Conservation (phyloP, 2,113 vertebrate species). For the Ancistrus triradiatus region DNA sequence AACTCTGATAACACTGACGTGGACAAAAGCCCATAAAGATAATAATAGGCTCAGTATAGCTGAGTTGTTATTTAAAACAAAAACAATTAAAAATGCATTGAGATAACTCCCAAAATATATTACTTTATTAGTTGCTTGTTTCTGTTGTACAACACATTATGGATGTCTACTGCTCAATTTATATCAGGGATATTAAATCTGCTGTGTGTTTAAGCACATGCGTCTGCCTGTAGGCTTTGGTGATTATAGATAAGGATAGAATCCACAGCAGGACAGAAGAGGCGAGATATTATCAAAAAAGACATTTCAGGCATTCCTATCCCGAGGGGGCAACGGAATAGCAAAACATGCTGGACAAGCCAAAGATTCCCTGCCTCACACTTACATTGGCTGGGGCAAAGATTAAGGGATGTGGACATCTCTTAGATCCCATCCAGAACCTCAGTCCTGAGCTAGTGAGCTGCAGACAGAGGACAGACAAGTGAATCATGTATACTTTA, state of each 20-base stretch:
- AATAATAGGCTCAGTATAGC: constrained; percentile 15
- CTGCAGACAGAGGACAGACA: constrained; percentile 53
- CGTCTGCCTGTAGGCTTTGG: no score
- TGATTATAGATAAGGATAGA: constrained; percentile 16
- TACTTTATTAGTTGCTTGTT: no score
- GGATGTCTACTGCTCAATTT: no score
- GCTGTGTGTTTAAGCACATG: no score
- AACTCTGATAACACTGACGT: constrained; percentile 21
- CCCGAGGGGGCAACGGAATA: constrained; percentile 15
- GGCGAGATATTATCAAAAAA: constrained; percentile 42
- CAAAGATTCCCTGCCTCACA: constrained; percentile 29
- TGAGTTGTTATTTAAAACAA: no score
- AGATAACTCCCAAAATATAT: no score
- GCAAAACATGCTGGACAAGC: neutral
- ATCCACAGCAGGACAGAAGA: constrained; percentile 35
- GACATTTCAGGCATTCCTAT: constrained; percentile 32
- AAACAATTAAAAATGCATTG: no score
- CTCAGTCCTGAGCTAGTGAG: constrained; percentile 61
- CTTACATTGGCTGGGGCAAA: constrained; percentile 75
- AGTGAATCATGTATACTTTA: constrained; percentile 16
- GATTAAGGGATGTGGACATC: constrained; percentile 71
- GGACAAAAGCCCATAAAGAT: constrained; percentile 21
- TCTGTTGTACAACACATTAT: no score
- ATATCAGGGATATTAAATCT: no score
- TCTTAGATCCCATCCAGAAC: constrained; percentile 77